Base-by-base conservation (phyloP, 1,140 invertebrate species). In the Leptopilina boulardi region DNA sequence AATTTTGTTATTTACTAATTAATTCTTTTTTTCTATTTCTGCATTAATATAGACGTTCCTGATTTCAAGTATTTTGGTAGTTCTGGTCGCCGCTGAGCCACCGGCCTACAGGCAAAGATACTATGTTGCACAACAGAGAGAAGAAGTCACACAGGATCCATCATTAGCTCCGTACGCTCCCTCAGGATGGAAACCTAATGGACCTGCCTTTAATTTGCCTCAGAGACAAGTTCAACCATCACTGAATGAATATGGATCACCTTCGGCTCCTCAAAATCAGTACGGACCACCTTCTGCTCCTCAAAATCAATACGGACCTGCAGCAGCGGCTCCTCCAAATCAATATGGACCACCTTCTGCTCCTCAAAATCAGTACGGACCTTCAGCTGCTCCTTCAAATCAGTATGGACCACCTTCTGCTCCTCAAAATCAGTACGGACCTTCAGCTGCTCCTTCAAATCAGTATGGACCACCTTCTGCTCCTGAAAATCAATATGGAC, bases 141-240 rank as follows among this genome's bases (percentile, higher is more conserved):
- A 86, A 42, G 82, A 87, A 59, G 23, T 75, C 3, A 30, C 47
- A 0, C 83, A 42, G 10, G 19, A 72, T 13, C 75, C 87, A 1
- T 87, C 83, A n/a, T n/a, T n/a, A 11, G 91, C 87, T 2, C 92
- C 92, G 3, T 94, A 94, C 75, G 71, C 88, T 0, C 82, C 93
- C 0, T 92, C 92, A 23, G 92, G 92, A 3, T 93, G 92, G 92
- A 91, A 84, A 80, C 93, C 93, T 1, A 86, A 87, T 3, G 93
- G 93, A 51, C 92, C 92, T 0, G 85, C 92, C 0, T 93, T 94
- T 74, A 90, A 93, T 23, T 79, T 93, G 0, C 93, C 92, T 13
- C 86, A 92, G 71, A 91, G 86, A 51, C 85, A 88, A 70, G 47
- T 70, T 0, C 74, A 77, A n/a, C n/a, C n/a, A n/a, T n/a, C n/a